Evolutionary conservation across 2,888 invertebrate genomes (phyloP).

Genomic region (Brachyptera risi): DNA sequence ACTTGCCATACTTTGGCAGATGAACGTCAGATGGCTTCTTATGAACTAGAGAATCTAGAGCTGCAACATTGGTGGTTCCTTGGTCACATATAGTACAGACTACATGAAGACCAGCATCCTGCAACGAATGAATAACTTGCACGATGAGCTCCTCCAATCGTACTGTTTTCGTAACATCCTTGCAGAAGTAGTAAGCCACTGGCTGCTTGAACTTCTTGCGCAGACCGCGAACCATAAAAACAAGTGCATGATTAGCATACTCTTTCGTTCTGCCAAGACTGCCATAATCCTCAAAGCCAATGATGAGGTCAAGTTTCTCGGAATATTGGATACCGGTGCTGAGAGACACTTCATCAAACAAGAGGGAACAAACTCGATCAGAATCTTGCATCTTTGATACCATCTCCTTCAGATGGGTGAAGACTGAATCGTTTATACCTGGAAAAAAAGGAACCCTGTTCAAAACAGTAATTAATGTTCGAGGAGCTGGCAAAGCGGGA

Average conservation of each 20-base stretch:
- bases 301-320: no score
- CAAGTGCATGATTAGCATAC: conserved; percentile 27
- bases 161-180: conserved; percentile 19
- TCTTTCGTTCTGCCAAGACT: no score
- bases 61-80: conserved; percentile 17
- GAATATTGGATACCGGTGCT: conserved; percentile 5
- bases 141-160: conserved; percentile 11
- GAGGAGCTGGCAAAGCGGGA: conserved; percentile 21
- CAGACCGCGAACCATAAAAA: conserved; percentile 28
- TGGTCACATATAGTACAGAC: conserved; percentile 27
- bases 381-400: conserved; percentile 1
- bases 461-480: conserved; percentile 20
- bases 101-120: conserved; percentile 24
- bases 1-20: conserved; percentile 1
- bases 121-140: conserved; percentile 21
- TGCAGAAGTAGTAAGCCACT: conserved; percentile 24
- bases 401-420: conserved; percentile 8
- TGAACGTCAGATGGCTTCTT: background rate
- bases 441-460: conserved; percentile 21
- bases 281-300: no score
- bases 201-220: conserved; percentile 25
- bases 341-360: conserved; percentile 24
- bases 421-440: conserved; percentile 17
- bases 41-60: conserved; percentile 2
- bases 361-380: conserved; percentile 18